phyloP scores from a whole-genome alignment of 2,113 vertebrate species.

The Hystrix brachyura region DNA sequence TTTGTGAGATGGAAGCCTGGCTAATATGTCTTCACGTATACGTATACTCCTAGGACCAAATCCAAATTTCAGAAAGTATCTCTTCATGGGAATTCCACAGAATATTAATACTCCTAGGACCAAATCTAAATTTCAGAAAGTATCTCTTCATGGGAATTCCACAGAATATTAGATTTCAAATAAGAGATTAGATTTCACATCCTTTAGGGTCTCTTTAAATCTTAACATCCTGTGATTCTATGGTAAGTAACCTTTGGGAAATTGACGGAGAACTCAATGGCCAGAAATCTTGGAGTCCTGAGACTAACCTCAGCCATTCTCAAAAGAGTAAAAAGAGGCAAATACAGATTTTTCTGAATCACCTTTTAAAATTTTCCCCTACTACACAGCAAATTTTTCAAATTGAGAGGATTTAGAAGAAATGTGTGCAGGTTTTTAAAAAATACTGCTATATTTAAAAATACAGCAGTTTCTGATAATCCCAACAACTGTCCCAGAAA shows the following conservation, averaged over 20 bases:
- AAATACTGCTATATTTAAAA: slow-evolving; percentile 17
- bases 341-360: background rate
- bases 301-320: background rate
- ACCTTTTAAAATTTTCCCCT: background rate
- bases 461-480: slow-evolving; percentile 31
- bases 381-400: background rate
- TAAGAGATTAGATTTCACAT: background rate
- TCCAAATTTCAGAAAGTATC: slow-evolving; percentile 23
- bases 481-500: background rate
- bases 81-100: too few relatives aligned
- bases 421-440: background rate
- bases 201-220: background rate
- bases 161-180: background rate
- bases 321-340: background rate
- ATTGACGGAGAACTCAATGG: background rate
- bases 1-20: background rate
- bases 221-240: background rate
- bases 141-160: background rate
- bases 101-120: background rate
- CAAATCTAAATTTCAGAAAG: slow-evolving; percentile 33
- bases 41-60: background rate
- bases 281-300: background rate
- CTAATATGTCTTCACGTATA: background rate
- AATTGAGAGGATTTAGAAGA: background rate
- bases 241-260: background rate